phyloP scores from a whole-genome alignment of 2,888 invertebrate species.

The Drosophila buzzatii region DNA sequence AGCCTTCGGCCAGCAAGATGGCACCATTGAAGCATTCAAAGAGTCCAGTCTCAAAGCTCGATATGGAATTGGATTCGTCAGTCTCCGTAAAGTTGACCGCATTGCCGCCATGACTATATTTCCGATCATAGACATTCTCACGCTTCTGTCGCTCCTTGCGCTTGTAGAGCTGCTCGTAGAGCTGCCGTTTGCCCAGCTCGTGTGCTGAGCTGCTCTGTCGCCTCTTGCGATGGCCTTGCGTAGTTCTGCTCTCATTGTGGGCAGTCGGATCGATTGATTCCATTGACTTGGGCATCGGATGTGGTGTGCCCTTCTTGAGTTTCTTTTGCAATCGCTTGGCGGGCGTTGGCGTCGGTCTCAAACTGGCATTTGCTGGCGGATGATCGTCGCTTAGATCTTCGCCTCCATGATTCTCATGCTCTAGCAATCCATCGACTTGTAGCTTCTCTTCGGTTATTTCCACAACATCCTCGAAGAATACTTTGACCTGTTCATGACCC shows the following conservation, averaged over 20 bases:
- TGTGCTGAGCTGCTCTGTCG: conserved; percentile 15
- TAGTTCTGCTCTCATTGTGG: neutral
- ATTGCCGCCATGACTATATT: conserved; percentile 92
- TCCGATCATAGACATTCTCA: conserved; percentile 88
- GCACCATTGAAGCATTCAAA: conserved; percentile 91
- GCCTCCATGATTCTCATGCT: conserved; percentile 83
- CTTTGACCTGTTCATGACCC: conserved; percentile 85
- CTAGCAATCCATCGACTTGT: conserved; percentile 63
- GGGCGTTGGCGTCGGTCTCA: conserved; percentile 10
- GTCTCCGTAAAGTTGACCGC: conserved; percentile 86
- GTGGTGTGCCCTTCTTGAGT: conserved; percentile 72
- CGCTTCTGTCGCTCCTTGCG: conserved; percentile 82
- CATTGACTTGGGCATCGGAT: conserved; percentile 9
- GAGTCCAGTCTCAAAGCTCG: conserved; percentile 92
- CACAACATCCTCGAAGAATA: conserved; percentile 87
- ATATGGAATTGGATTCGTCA: conserved; percentile 89
- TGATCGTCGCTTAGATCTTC: conserved; percentile 79
- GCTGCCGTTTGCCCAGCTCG: conserved; percentile 67
- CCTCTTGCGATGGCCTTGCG: conserved; percentile 1
- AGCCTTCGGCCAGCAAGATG: conserved; percentile 90
- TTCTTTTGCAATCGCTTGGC: conserved; percentile 57
- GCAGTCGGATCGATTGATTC: neutral
- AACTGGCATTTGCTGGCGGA: neutral
- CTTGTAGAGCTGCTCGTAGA: conserved; percentile 79
- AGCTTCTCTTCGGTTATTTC: conserved; percentile 83